Conservation (phyloP, 35 echinoderm and acorn worm species). For the Chiridota heheva region DNA sequence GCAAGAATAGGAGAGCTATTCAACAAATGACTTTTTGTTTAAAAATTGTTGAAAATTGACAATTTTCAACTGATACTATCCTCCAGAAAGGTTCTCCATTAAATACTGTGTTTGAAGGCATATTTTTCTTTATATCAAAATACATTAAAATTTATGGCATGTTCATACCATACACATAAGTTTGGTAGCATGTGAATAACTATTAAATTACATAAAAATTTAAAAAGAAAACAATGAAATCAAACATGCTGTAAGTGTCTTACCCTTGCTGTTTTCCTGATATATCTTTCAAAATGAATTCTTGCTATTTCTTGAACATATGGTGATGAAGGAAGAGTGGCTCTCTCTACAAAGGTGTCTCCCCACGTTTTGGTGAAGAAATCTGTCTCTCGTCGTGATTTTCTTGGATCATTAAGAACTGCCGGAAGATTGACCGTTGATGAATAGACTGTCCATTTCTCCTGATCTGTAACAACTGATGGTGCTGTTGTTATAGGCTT, state of each 20-base stretch:
- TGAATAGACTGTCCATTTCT: constrained; percentile 83
- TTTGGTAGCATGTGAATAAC: not conserved
- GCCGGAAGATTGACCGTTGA: constrained; percentile 88
- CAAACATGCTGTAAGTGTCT: too few species aligned
- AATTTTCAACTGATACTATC: too few species aligned
- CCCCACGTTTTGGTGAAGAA: constrained; percentile 99
- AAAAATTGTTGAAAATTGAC: too few species aligned
- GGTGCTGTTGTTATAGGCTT: constrained; percentile 15
- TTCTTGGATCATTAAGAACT: constrained; percentile 95
- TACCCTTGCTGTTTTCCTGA: constrained; percentile 76
- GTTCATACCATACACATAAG: too few species aligned
- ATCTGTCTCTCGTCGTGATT: constrained; percentile 80
- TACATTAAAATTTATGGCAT: too few species aligned
- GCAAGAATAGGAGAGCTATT: too few species aligned
- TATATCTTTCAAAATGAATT: constrained; percentile 84
- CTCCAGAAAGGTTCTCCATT: too few species aligned
- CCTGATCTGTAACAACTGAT: constrained; percentile 58
- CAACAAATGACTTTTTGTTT: too few species aligned
- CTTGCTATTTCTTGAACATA: constrained; percentile 84
- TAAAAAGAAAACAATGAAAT: not conserved
- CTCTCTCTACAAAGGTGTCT: constrained; percentile 81
- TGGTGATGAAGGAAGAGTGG: constrained; percentile 72
- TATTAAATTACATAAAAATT: not conserved
- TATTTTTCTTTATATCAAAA: constrained; percentile 1
- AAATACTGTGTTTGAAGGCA: too few species aligned